Evolutionary conservation across 2,888 invertebrate species (phyloP).

Genomic region (Zhengitettix transpicula): DNA sequence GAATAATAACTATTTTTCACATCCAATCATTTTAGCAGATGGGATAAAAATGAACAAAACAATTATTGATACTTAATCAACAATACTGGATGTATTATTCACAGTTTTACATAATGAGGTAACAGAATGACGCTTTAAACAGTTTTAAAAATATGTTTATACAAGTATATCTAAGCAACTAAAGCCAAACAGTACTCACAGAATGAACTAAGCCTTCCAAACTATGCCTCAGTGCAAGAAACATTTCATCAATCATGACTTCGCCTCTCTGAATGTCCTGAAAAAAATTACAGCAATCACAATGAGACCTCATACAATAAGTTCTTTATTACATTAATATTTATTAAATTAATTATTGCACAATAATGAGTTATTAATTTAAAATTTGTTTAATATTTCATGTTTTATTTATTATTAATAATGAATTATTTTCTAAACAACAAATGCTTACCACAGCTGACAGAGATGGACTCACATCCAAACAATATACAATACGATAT

Average conservation of each 20-base stretch:
- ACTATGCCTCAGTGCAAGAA: slow-evolving; percentile 34
- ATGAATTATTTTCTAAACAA: background rate
- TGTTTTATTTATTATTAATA: background rate
- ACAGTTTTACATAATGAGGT: no score
- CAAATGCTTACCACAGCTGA: slow-evolving; percentile 42
- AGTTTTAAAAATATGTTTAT: background rate
- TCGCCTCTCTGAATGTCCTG: slow-evolving; percentile 40
- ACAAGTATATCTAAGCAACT: background rate
- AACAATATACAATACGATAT: slow-evolving; percentile 55
- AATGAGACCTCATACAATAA: background rate
- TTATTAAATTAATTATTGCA: background rate
- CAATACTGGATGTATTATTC: no score
- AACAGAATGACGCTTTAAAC: no score
- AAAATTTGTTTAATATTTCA: background rate
- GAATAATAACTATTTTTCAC: no score
- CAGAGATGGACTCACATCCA: slow-evolving; percentile 63
- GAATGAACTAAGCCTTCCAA: slow-evolving; percentile 37
- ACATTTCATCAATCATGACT: slow-evolving; percentile 43
- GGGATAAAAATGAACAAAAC: no score
- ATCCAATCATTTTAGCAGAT: no score
- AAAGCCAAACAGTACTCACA: slow-evolving; percentile 24
- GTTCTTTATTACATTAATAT: background rate
- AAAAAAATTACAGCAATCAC: slow-evolving; percentile 8
- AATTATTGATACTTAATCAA: no score
- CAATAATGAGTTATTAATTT: background rate